Base-by-base conservation (phyloP, 2,797 vertebrate species). In the Lophius americanus region DNA sequence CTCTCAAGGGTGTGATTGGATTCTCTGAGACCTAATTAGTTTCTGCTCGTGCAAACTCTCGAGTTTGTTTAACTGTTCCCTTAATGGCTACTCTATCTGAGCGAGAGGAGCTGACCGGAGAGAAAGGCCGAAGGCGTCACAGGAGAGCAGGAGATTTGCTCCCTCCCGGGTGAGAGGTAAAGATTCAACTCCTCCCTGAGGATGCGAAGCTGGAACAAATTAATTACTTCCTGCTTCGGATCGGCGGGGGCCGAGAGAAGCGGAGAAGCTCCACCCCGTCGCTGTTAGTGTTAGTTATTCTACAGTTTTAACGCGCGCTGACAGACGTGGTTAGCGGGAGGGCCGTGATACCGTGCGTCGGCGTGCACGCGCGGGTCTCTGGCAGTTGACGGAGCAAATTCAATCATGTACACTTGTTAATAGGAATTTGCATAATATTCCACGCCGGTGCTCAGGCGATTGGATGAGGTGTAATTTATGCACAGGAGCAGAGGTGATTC, bases 391-490 rank as follows among this genome's bases (percentile, higher is more conserved):
- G 77, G 84, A 88, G 75, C 75, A 81, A 88, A 90, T 91, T 91
- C 83, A 90, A 89, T 90, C 88, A 88, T 86, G 84, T 83, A 84
- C 85, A 81, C 88, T 79, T 81, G 70, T 88, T 85, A 91, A 88
- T 90, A 86, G 66, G 77, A 84, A 90, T 92, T 84, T 85, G 82
- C 87, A 84, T 90, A 88, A 85, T 88, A 85, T 85, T 88, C 86
- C 86, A 90, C 60, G 79, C 83, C 78, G 82, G 73, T 85, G 82
- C 76, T 75, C 76, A 55, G 70, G 85, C 84, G 89, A 84, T 85
- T 88, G 84, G 78, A 85, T 66, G 78, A 49, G 14, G 75, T 74
- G 82, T 87, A 86, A 89, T 87, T 76, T 83, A 74, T 80, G 70
- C 76, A 65, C 64, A 70, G 12, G 39, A 60, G 76, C 79, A 42